Base-by-base conservation (phyloP, 2,888 invertebrate species). In the Lypha dubia region DNA sequence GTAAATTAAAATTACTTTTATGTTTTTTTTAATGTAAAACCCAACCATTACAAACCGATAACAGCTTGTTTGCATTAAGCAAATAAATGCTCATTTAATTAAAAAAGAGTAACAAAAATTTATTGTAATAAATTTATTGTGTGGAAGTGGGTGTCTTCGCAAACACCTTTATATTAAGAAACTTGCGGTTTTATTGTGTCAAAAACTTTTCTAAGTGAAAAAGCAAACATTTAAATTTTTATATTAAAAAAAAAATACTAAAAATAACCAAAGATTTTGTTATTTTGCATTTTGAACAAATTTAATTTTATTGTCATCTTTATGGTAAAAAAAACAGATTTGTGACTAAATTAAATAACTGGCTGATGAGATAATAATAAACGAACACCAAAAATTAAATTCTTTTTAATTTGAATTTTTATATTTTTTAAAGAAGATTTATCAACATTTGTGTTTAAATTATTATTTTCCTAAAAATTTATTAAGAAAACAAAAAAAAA, bases 311-410 rank as follows among this genome's bases (percentile, higher is more conserved):
- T 20, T 56, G 51, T 58, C 13, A n/a, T 1, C 28, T 56, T 20
- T 53, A 13, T 53, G 53, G 28, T 15, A 53, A 7, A 8, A 65
- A 75, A 85, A 88, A 84, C 88, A n/a, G 87, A 88, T 87, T 89
- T 89, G 87, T 87, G 87, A 89, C 88, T 89, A 86, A 83, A 67
- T 83, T 73, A 83, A 86, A 86, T 85, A 81, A 53, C 56, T 62
- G 46, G 1, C 15, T 73, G 60, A 74, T 53, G 53, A 68, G 44
- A 68, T 68, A 80, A 68, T 68, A 80, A 15, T 62, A 32, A 56
- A 32, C n/a, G 15, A 9, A 17, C 3, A 1, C 9, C 6, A 9
- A 24, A 24, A 13, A 53, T n/a, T 9, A 46, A 46, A 17, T 46
- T 17, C 17, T 46, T n/a, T 2, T 28, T 28, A 28, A 28, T 4